phyloP scores from a whole-genome alignment of 2,113 vertebrate species.

The Grallaria varia region DNA sequence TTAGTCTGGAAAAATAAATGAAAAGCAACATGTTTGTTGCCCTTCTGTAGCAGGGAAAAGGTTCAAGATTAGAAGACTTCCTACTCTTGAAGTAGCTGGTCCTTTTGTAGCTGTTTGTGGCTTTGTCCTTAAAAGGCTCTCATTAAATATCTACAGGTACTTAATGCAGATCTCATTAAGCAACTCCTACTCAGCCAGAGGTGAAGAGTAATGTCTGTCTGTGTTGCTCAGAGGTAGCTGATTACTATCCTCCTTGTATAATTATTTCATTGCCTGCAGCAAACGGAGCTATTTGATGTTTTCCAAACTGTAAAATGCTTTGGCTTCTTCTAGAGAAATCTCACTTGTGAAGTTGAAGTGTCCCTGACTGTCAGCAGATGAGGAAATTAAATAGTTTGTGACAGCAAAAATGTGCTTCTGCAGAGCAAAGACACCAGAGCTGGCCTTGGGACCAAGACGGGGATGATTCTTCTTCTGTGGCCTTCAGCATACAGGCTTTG shows the following conservation, averaged over 20 bases:
- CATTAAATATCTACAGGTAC: background rate
- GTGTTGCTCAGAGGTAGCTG: constrained; percentile 15
- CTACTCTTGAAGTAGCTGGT: background rate
- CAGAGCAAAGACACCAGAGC: background rate
- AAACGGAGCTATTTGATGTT: background rate
- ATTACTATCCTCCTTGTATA: background rate
- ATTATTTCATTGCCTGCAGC: constrained; percentile 7
- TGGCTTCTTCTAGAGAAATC: background rate
- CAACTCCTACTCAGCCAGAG: constrained; percentile 28
- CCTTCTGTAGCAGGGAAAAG: background rate
- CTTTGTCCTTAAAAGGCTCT: constrained; percentile 20
- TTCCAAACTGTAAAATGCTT: background rate
- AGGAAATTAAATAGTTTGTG: background rate
- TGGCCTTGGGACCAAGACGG: background rate
- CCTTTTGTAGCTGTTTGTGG: background rate
- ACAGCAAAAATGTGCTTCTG: background rate
- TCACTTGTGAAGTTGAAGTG: background rate
- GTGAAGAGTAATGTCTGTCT: constrained; percentile 36
- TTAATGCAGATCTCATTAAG: background rate
- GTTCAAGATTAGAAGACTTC: background rate
- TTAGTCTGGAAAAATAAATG: background rate
- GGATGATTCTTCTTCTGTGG: background rate
- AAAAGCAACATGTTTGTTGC: background rate
- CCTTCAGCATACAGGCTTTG: background rate
- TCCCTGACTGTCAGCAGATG: background rate